Base-by-base conservation (phyloP, 2,888 invertebrate genomes). In the Mesorhabditis belari region DNA sequence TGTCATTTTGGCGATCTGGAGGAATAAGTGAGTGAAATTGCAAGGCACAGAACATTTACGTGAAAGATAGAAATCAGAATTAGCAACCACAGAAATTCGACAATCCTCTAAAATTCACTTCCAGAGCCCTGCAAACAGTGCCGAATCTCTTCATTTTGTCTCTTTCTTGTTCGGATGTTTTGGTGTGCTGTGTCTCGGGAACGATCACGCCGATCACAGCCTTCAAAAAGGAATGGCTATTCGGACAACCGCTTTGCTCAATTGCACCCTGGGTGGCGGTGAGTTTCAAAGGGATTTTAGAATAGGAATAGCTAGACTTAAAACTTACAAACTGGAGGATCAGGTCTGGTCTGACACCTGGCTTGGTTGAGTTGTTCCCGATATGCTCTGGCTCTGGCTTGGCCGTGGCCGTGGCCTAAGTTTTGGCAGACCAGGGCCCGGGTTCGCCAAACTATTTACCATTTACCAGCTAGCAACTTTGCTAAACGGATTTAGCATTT, bases 171-270 rank as follows among this genome's bases (percentile, higher is more conserved):
- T 79, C 79, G 27, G 79, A 79, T 64, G 70, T 79, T 49, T 73
- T 79, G 17, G 79, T 79, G 52, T 77, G 79, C 60, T 76, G 70
- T 58, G 74, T 75, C 2, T 77, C 76, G 4, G 79, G 76, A 5
- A 79, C 77, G 1, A 79, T 79, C 55, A 79, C 79, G 5, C 78
- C 78, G 1, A 79, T 79, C 58, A 77, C 79, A 1, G 79, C 77
- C 6, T 77, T 79, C 58, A 64, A 66, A 56, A 79, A 78, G 63
- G 74, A 76, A 28, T 79, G 79, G 79, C 65, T 79, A 17, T 79
- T 79, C 60, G 78, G 79, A 52, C 68, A 69, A 19, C 67, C 69
- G 24, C 58, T 79, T 0, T 79, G 79, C 55, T 69, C 75, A 3
- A 68, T 75, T 29, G 77, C 77, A 23, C 77, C 77, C 0, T 77